These are phyloP conservation scores for Drosophila melanosoma DNA, from an alignment of 2,888 invertebrate genomes.

Conservation along the genomic window DNA sequence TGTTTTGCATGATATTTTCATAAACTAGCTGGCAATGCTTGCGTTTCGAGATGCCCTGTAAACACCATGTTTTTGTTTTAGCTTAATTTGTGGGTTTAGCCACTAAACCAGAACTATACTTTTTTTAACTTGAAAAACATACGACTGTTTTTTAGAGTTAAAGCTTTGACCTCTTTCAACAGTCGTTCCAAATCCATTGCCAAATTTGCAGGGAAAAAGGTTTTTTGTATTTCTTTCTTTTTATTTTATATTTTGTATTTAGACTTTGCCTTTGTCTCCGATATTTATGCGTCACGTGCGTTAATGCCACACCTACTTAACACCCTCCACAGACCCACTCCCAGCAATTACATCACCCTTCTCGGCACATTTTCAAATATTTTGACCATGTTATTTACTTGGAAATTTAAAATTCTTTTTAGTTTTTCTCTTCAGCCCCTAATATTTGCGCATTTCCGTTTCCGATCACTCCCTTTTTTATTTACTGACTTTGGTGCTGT, in stretches of 20 bases:
- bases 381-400: constrained; percentile 21
- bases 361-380: constrained; percentile 20
- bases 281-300: constrained; percentile 63
- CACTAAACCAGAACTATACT: background rate
- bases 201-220: background rate
- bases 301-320: background rate
- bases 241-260: constrained; percentile 29
- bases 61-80: background rate
- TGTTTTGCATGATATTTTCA: constrained; percentile 58
- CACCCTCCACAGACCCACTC: too few species aligned
- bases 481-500: constrained; percentile 22
- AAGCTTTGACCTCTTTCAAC: background rate
- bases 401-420: constrained; percentile 20
- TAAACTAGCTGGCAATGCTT: background rate
- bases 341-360: background rate
- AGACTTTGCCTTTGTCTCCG: constrained; percentile 53
- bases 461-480: constrained; percentile 51
- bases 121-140: background rate
- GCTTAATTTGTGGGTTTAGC: background rate
- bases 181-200: constrained; percentile 46
- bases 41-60: constrained; percentile 16
- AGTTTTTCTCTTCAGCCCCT: constrained; percentile 47
- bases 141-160: background rate
- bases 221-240: too few species aligned
- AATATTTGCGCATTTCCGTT: constrained; percentile 78